Evolutionary conservation across 2,888 invertebrate genomes (phyloP), one percentile per base, ranked within the genome.

Genomic region (Serrognathus titanus): DNA sequence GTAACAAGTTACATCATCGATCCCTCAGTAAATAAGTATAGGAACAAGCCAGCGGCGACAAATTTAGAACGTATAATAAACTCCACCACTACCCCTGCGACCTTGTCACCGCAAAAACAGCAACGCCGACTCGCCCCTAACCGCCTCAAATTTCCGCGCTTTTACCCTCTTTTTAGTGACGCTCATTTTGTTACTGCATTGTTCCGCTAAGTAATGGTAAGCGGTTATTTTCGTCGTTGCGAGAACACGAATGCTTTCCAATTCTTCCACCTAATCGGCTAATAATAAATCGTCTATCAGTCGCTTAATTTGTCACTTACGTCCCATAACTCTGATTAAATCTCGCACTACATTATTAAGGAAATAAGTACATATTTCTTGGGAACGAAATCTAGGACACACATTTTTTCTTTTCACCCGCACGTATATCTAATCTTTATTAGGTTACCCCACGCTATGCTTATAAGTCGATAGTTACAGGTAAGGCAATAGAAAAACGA

Each of bases 91-190:
- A 31, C 40, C 40, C 40, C 40, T 13, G 11, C 39, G 48, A 48
- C 37, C 20, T 16, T 24, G 48, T 12, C 24, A 16, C 48, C 53
- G 41, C 48, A 53, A 53, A 48, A 53, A 48, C 53, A 41, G 11
- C 53, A 36, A 48, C 40, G 47, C 48, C 6, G 48, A 39, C 39
- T 53, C 40, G 48, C 47, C 41, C 40, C 16, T n/a, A 41, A 11
- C 38, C 53, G 47, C 37, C 48, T 53, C 48, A 35, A 41, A 53
- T 41, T 53, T 53, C 46, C 53, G 39, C 46, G 24, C 20, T 47
- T 47, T 53, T 53, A 46, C 45, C 47, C 53, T 47, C 46, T 47
- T 53, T 47, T 53, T 53, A 46, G 53, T 7, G 40, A 40, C 7
- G 40, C 13, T 40, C 40, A 40, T 40, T 40, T 40, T 40, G 40